Base-by-base conservation (phyloP, 1,140 invertebrate species). In the Hyposmocoma kahamanoa region DNA sequence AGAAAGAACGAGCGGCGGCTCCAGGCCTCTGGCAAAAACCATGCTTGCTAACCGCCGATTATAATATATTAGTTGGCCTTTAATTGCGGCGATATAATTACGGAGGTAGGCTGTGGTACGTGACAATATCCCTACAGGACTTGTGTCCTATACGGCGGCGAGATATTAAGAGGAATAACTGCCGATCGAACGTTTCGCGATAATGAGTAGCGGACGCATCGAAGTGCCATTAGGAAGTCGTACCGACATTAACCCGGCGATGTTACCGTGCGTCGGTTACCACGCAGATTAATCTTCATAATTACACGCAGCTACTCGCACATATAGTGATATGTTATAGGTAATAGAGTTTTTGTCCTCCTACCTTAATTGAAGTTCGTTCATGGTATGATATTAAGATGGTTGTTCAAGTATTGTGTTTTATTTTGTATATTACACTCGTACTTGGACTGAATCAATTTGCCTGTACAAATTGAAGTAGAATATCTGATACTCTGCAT, bases 61-160 rank as follows among this genome's bases (percentile, higher is more conserved):
- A 84, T 84, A 84, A 82, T 84, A 84, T 84, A 84, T 84, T 84
- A 81, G 81, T 82, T 72, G 70, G 59, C 50, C 65, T 72, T 81
- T 82, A 82, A 84, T 80, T 81, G 77, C 68, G 60, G 53, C 75
- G 75, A 84, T 84, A 84, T 84, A 84, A 84, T 84, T 81, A 82
- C 73, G 72, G 42, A 59, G 68, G 62, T 73, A 62, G 56, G 59
- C 62, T 30, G 66, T 52, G 68, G 75, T 72, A 82, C 81, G 81
- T 84, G 81, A 82, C 81, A 68, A 84, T 84, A 84, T 84, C 72
- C 81, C 9, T 11, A 21, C 38, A 38, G 13, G 13, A 9, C 34
- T 17, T 17, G n/a, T 10, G n/a, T 19, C 38, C 8, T 41, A 69
- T 67, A 72, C 72, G 61, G 74, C 65, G 56, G 65, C 57, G 65